A percentile compares a stretch with the other conserved stretches of the same genome.
phyloP scores from a whole-genome alignment of 1,140 invertebrate species.

The Saccostrea cuccullata region DNA sequence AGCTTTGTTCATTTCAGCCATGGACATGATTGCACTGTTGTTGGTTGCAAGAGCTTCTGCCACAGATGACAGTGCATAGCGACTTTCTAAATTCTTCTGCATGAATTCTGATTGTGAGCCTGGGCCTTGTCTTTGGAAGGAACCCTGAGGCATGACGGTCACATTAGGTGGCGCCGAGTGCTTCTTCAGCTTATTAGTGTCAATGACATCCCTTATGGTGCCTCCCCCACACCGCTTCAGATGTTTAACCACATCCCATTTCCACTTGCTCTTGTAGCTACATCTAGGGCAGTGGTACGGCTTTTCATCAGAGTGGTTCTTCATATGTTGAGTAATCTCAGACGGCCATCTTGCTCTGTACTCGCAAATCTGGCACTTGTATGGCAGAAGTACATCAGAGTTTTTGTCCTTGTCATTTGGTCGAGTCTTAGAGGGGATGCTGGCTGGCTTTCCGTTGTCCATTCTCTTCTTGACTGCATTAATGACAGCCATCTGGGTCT shows the following conservation, averaged over 20 bases:
- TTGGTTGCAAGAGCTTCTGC: conserved; percentile 33
- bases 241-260: conserved; percentile 80
- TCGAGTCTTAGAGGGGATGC: background rate
- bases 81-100: background rate
- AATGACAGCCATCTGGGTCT: conserved; percentile 58
- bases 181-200: conserved; percentile 68
- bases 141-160: conserved; percentile 68
- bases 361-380: conserved; percentile 77
- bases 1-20: conserved; percentile 32
- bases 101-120: background rate
- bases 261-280: conserved; percentile 78
- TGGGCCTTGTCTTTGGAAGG: conserved; percentile 50
- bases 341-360: conserved; percentile 78
- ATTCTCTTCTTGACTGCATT: conserved; percentile 62
- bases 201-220: conserved; percentile 77
- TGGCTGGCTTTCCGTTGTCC: conserved; percentile 40
- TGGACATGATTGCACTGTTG: conserved; percentile 39
- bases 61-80: conserved; percentile 20
- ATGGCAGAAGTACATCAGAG: conserved; percentile 69
- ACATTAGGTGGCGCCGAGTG: conserved; percentile 71
- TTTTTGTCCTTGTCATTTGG: conserved; percentile 41
- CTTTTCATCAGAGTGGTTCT: conserved; percentile 78
- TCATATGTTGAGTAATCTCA: conserved; percentile 79
- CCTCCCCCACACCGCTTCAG: conserved; percentile 76
- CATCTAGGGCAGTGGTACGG: conserved; percentile 77